Evolutionary conservation across 2,113 vertebrate genomes (phyloP).

Genomic region (Limnothrissa miodon): DNA sequence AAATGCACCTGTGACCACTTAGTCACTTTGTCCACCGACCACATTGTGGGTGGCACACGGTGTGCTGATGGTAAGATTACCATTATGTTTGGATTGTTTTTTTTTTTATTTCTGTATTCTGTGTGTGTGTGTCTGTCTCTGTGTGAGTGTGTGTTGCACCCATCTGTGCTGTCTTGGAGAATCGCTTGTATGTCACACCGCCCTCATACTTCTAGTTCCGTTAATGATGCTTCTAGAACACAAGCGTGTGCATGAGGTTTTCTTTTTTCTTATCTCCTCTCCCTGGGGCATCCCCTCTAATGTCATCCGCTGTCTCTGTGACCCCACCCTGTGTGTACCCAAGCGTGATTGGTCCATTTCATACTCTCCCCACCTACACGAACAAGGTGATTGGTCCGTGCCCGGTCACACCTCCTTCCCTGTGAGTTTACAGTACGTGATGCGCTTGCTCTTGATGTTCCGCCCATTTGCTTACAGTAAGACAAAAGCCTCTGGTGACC

Average conservation of each 20-base stretch:
- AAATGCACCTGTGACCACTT: not conserved
- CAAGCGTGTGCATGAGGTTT: not conserved
- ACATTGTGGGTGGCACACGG: not conserved
- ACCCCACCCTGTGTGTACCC: not conserved
- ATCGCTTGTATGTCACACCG: not conserved
- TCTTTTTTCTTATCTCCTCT: too few relatives aligned
- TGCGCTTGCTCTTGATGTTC: not conserved
- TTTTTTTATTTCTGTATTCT: too few relatives aligned
- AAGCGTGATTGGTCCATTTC: not conserved
- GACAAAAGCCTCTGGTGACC: not conserved
- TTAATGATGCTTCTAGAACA: not conserved
- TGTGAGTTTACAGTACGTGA: not conserved
- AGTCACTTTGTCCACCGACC: not conserved
- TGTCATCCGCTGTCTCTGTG: not conserved
- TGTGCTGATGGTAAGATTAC: too few relatives aligned
- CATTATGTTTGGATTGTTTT: too few relatives aligned
- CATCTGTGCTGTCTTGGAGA: constrained; percentile 28
- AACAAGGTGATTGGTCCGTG: not conserved
- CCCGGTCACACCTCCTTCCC: not conserved
- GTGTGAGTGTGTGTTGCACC: constrained; percentile 40
- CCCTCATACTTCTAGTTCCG: not conserved
- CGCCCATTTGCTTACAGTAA: constrained; percentile 4
- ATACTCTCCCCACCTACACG: not conserved
- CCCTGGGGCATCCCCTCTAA: not conserved
- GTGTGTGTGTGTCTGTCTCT: not conserved